Conservation (phyloP, 2,797 vertebrate genomes). For the Syndactyla subalaris region DNA sequence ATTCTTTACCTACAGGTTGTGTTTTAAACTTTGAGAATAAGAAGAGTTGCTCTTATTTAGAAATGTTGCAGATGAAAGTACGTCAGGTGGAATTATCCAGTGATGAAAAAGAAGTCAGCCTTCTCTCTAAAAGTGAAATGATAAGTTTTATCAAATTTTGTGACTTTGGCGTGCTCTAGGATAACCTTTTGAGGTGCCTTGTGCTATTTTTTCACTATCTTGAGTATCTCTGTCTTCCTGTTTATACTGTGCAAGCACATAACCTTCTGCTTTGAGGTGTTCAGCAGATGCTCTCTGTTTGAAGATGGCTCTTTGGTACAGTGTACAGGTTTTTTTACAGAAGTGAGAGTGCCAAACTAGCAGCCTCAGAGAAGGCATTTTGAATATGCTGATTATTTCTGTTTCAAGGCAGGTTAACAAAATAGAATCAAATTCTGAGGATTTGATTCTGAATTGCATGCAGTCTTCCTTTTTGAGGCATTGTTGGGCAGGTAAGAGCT, state of each 20-base stretch:
- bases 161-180: neutral
- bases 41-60: neutral
- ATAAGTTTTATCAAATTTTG: neutral
- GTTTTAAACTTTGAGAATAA: neutral
- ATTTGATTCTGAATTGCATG: neutral
- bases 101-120: neutral
- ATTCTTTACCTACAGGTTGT: neutral
- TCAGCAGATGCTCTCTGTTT: neutral
- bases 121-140: neutral
- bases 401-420: neutral
- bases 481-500: neutral
- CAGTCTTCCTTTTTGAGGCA: neutral
- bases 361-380: neutral
- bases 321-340: neutral
- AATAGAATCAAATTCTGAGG: neutral
- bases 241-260: neutral
- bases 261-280: neutral
- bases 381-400: neutral
- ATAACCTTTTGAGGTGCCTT: neutral
- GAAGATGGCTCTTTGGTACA: neutral
- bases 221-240: neutral
- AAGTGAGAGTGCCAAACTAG: neutral
- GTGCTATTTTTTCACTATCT: neutral
- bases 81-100: neutral
- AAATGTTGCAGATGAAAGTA: neutral